Evolutionary conservation across 2,797 vertebrate species (phyloP).

Genomic region (Caiman crocodilus): DNA sequence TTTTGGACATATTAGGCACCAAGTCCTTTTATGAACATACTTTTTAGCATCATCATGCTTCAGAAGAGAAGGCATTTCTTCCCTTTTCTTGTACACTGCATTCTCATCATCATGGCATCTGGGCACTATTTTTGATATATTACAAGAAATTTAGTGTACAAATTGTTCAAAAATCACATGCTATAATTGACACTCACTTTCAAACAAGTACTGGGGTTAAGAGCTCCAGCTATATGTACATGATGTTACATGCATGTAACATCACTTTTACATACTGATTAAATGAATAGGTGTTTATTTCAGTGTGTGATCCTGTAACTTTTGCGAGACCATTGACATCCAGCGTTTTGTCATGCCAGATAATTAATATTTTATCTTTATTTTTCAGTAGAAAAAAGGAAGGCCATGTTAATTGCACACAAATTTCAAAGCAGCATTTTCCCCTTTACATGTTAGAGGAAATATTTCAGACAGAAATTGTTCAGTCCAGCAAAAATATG

Average conservation of each 20-base stretch:
- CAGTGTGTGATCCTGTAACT: background rate
- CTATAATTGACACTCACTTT: background rate
- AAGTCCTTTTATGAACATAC: too few relatives aligned
- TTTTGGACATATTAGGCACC: too few relatives aligned
- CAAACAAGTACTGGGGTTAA: background rate
- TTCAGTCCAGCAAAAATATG: background rate
- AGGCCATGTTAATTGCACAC: background rate
- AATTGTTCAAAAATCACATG: background rate
- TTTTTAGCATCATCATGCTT: too few relatives aligned
- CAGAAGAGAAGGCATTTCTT: background rate
- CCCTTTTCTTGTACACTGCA: background rate
- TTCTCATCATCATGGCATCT: background rate
- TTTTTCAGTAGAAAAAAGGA: background rate
- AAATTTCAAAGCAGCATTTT: background rate
- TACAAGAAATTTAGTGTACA: background rate
- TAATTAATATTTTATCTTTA: background rate
- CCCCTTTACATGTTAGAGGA: background rate
- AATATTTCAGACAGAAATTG: background rate
- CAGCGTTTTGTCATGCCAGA: background rate
- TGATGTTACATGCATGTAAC: background rate
- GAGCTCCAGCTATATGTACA: background rate
- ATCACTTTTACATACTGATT: background rate
- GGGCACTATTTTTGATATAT: background rate
- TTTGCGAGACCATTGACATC: background rate
- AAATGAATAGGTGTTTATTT: background rate